Base-by-base conservation (phyloP, 1,140 invertebrate genomes). In the Rhynchophorus ferrugineus region DNA sequence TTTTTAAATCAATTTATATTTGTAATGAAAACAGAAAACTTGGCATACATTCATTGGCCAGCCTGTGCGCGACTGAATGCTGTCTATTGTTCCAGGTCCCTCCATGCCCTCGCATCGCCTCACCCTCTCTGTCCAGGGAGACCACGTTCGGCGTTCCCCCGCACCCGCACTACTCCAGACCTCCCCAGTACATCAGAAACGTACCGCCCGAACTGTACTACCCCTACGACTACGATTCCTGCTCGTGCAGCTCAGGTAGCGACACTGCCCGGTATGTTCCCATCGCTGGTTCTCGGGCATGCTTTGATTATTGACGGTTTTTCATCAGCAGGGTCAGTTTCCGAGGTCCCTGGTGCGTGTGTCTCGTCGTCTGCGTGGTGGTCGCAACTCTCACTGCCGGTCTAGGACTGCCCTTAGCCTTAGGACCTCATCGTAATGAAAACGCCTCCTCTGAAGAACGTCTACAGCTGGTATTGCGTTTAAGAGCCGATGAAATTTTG, bases 281-380 rank as follows among this genome's bases (percentile, higher is more conserved):
- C 9, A 17, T 37, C 9, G 13, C 16, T 45, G 1, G 8, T 45
- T 45, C 33, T 7, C 8, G n/a, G 8, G 8, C 37, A 1, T 19
- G 20, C n/a, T 46, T 13, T 19, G 1, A 13, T 19, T 36, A 13
- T 46, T 2, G 7, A 2, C n/a, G 20, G 7, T 44, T 44, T 3
- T 44, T 51, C 57, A 48, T n/a, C n/a, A 37, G 43, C 3, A 50
- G 51, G 44, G 57, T 43, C 14, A 45, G 55, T 19, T 49, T 63
- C 7, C 56, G 63, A 8, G 62, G 62, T 22, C 64, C 66, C 13
- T 68, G 66, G 66, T 68, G 66, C 44, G 43, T 66, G 7, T 68
- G 66, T 49, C 43, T 68, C n/a, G 59, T 66, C 33, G 60, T 68
- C 5, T 68, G 66, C 49, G 56, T 68, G n/a, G 49, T 68, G 24